Evolutionary conservation across 2,888 invertebrate species (phyloP), one percentile per base, ranked within the genome.

Genomic region (Morinoia aosen): DNA sequence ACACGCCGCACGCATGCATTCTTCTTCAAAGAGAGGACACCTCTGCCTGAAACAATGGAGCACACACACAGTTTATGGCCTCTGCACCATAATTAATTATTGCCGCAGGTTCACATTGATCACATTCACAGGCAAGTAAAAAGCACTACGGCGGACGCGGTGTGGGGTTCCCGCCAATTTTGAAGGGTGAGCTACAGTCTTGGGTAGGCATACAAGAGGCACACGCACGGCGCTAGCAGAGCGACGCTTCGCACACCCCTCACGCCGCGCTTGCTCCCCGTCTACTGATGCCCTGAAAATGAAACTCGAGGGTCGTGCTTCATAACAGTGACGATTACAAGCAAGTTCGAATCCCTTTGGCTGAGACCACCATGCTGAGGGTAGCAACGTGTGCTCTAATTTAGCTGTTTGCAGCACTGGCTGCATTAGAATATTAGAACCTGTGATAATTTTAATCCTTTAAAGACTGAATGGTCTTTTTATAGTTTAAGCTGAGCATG

Each of bases 211-310:
- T 56, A 93, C 57, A 48, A 57, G 48, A 93, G 57, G 25, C 93
- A 93, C 93, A 57, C 93, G 93, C 93, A 57, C n/a, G 93, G 57
- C 57, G 93, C n/a, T 16, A 93, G 57, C 93, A 14, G 93, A 93
- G 93, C 93, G 57, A 12, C 33, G 40, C 16, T 33, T n/a, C 25
- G 58, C 93, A 57, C 93, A 93, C 93, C 1, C 56, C 93, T 57
- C 58, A 7, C 93, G 11, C 25, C 93, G 57, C 57, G 93, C 93
- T 33, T 93, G 57, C 93, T 93, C 57, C 57, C 57, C 93, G 19
- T 57, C 93, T 57, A 93, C 93, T 93, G 93, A 93, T 93, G 93
- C 93, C 93, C 93, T 93, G 19, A 48, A 57, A 93, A 93, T 93
- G 93, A 7, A 25, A 16, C 58, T 56, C 93, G 93, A 57, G 33